Conservation (phyloP, 1,140 invertebrate genomes). For the Eumaeus atala region DNA sequence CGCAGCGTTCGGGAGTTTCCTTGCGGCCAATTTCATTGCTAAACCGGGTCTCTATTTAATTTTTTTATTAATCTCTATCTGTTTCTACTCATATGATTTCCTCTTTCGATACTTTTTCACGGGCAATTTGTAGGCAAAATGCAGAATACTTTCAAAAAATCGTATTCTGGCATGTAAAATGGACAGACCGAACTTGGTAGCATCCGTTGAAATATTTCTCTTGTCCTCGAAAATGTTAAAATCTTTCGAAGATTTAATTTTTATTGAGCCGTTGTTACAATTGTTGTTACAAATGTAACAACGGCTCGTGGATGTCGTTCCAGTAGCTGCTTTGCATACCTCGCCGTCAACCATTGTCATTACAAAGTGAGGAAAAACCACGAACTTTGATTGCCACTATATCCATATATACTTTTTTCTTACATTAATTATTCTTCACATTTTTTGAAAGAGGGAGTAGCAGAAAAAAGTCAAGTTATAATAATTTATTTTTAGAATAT, state of each 20-base stretch:
- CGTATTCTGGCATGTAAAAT: constrained; percentile 36
- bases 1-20: too few species aligned
- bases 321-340: constrained; percentile 54
- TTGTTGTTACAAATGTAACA: constrained; percentile 61
- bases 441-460: too few species aligned
- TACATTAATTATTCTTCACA: too few species aligned
- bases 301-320: constrained; percentile 40
- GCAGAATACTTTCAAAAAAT: constrained; percentile 40
- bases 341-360: constrained; percentile 68
- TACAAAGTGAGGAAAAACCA: too few species aligned
- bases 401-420: too few species aligned
- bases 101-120: constrained; percentile 30
- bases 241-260: constrained; percentile 44
- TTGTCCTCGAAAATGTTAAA: constrained; percentile 45
- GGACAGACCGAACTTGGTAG: constrained; percentile 45
- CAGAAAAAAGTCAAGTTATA: too few species aligned
- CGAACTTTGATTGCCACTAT: too few species aligned
- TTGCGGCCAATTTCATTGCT: too few species aligned
- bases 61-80: not conserved
- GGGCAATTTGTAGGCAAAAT: constrained; percentile 40
- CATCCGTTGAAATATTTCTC: constrained; percentile 24
- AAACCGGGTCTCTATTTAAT: too few species aligned
- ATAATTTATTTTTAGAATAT: too few species aligned
- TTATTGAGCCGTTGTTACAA: too few species aligned
- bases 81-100: constrained; percentile 14